Percentiles rank a stretch among this genome's conserved stretches.
phyloP scores from a whole-genome alignment of 2,797 vertebrate species.

The Rallus crepitans region DNA sequence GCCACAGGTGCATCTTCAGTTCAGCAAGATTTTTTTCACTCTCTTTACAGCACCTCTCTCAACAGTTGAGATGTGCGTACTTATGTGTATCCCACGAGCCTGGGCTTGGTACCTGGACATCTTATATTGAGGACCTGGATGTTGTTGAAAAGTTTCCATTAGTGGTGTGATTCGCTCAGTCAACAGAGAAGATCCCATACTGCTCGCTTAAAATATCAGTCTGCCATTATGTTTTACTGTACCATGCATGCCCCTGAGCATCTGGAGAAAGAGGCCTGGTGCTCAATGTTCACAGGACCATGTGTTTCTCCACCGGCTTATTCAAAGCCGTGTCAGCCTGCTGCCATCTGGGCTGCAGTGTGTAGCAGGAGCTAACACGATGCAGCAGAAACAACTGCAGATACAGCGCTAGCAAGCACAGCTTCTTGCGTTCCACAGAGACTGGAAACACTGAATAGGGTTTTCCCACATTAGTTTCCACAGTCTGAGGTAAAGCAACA shows the following conservation, averaged over 20 bases:
- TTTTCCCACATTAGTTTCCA: not conserved
- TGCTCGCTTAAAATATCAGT: not conserved
- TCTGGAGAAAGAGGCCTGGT: not conserved
- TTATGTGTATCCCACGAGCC: not conserved
- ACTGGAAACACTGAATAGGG: not conserved
- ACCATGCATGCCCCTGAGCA: not conserved
- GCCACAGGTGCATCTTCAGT: not conserved
- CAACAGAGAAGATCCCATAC: not conserved
- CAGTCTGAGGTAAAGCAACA: not conserved
- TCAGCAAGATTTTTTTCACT: not conserved
- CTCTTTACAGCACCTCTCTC: not conserved
- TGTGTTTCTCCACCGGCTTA: not conserved
- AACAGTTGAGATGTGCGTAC: not conserved
- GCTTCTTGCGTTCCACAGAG: not conserved
- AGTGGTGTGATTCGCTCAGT: not conserved
- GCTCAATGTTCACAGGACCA: not conserved
- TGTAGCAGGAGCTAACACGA: not conserved
- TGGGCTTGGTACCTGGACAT: not conserved
- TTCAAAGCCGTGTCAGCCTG: not conserved
- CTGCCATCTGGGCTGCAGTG: not conserved
- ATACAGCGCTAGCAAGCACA: not conserved
- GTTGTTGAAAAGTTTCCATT: not conserved
- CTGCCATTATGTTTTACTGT: not conserved
- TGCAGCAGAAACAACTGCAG: not conserved
- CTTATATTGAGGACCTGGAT: not conserved